These are phyloP conservation scores for Centruroides sculpturatus DNA, from an alignment of 1,140 invertebrate species.

Conservation along the genomic window DNA sequence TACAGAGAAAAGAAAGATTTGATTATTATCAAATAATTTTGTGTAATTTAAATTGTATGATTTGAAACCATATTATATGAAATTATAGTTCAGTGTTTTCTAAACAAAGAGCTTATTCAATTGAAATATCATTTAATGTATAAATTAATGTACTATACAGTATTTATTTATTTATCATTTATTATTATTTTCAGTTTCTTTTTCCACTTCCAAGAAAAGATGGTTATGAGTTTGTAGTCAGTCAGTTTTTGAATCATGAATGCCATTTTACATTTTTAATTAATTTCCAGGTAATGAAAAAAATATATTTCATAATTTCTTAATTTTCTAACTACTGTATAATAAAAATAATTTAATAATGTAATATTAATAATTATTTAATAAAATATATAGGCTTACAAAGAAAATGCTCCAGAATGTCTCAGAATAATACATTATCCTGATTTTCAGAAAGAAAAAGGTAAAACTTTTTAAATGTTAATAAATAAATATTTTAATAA, in stretches of 20 bases:
- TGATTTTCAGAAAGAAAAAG: slow-evolving; percentile 59
- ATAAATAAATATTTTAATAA: no score
- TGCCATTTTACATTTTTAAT: slow-evolving; percentile 75
- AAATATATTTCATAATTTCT: no score
- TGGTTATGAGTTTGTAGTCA: slow-evolving; percentile 78
- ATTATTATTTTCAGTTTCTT: slow-evolving; percentile 42
- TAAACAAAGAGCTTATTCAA: no score
- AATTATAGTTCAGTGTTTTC: no score
- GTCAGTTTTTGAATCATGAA: slow-evolving; percentile 54
- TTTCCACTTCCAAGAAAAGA: slow-evolving; percentile 62
- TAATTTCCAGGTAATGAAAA: slow-evolving; percentile 53
- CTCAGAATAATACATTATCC: slow-evolving; percentile 66
- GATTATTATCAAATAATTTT: no score
- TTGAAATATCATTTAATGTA: no score
- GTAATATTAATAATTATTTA: neutral
- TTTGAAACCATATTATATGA: no score
- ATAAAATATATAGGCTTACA: slow-evolving; percentile 45
- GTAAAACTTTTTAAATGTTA: slow-evolving; percentile 18
- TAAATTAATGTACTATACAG: no score
- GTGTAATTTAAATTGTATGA: no score
- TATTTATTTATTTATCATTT: slow-evolving; percentile 3
- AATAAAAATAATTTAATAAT: no score
- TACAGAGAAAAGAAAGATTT: no score
- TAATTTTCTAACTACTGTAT: neutral
- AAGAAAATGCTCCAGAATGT: slow-evolving; percentile 83